Evolutionary conservation across 1,140 invertebrate species (phyloP).

Genomic region (Solen grandis): DNA sequence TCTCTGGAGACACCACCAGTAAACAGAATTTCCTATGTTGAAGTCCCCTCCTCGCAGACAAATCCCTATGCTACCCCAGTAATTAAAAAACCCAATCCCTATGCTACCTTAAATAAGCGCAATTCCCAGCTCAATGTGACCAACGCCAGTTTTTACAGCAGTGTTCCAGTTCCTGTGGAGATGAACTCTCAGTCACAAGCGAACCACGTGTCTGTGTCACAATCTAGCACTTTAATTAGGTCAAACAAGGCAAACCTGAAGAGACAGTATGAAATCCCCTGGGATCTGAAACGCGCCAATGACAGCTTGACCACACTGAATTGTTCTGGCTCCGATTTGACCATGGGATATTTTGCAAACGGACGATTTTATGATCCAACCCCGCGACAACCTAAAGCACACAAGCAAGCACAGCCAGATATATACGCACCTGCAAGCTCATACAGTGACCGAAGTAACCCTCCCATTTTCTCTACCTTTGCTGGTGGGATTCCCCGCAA

Average conservation of each 20-base stretch:
- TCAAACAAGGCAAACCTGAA: slow-evolving; percentile 48
- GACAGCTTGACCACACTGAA: slow-evolving; percentile 44
- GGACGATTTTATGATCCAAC: slow-evolving; percentile 76
- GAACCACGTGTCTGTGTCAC: slow-evolving; percentile 52
- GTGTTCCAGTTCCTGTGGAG: slow-evolving; percentile 70
- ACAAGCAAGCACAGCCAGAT: slow-evolving; percentile 57
- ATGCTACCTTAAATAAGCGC: slow-evolving; percentile 55
- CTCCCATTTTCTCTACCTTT: slow-evolving; percentile 72
- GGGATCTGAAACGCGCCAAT: slow-evolving; percentile 43
- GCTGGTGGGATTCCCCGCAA: slow-evolving; percentile 62
- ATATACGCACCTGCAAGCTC: slow-evolving; percentile 76
- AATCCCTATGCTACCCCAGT: slow-evolving; percentile 63
- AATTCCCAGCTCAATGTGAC: slow-evolving; percentile 56
- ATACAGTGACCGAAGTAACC: slow-evolving; percentile 75
- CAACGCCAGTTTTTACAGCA: slow-evolving; percentile 69
- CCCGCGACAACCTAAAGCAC: slow-evolving; percentile 26
- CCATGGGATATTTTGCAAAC: slow-evolving; percentile 72
- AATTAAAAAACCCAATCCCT: slow-evolving; percentile 54
- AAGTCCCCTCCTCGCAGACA: slow-evolving; percentile 60
- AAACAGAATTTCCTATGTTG: slow-evolving; percentile 71
- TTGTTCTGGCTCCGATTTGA: slow-evolving; percentile 54
- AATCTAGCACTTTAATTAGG: slow-evolving; percentile 45
- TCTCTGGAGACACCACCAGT: slow-evolving; percentile 49
- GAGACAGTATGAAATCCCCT: slow-evolving; percentile 44
- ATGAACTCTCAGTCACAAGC: slow-evolving; percentile 32